Evolutionary conservation across 2,888 invertebrate genomes (phyloP), one percentile per base, ranked within the genome.

Genomic region (Ornithoptera alexandrae): DNA sequence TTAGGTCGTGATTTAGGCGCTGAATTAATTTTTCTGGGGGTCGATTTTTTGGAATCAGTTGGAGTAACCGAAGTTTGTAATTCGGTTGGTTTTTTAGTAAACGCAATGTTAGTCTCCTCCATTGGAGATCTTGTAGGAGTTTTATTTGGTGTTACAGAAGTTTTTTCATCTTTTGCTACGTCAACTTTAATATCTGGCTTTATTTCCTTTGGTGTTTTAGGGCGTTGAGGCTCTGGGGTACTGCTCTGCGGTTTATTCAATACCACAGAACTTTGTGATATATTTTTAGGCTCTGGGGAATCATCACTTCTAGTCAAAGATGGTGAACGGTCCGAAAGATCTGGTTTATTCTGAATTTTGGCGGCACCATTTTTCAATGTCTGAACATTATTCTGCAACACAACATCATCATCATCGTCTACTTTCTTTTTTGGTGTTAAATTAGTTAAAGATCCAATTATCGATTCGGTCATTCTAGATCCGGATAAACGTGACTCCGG

Each of bases 391-490:
- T 84, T 92, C 76, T 91, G 91, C 65, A 79, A 80, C 67, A 93
- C 81, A 0, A 92, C 90, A 72, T 92, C 93, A 75, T 92, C 92
- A 72, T 93, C 88, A 73, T 93, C 92, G 68, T 92, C 92, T 58
- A 76, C 62, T 73, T 86, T 89, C 75, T 89, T 89, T 76, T 88
- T 89, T 30, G 82, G 81, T 24, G 81, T 79, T 67, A 85, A 73
- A 56, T 82, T 85, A 62, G 92, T 86, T 71, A 93, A 73, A 53
- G 87, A 84, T 39, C 92, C 92, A 70, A 93, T 90, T 73, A 93
- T 87, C 8, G 93, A 93, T 75, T 93, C 93, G 30, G 91, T 86
- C 92, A 93, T 93, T 84, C 89, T 92, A 17, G 91, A 88, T 22
- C 86, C 90, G 53, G 89, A 83, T 20, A 93, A 74, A n/a, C 92